phyloP scores from a whole-genome alignment of 2,113 vertebrate genomes.

The Dicerorhinus sumatrensis region DNA sequence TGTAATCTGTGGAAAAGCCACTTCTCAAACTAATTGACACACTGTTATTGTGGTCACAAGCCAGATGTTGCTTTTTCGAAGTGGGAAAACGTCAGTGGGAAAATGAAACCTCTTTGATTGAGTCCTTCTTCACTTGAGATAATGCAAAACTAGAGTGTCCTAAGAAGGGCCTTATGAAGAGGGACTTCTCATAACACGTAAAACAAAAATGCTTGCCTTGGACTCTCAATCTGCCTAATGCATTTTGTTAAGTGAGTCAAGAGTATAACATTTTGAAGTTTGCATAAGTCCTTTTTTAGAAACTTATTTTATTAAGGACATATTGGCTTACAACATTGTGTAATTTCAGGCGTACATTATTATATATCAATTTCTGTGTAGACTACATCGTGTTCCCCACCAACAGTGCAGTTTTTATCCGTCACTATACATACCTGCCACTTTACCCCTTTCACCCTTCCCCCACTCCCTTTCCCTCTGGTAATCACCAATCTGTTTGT shows the following conservation, averaged over 20 bases:
- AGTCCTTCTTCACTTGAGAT: not conserved
- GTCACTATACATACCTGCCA: too few relatives aligned
- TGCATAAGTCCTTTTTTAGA: not conserved
- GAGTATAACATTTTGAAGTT: not conserved
- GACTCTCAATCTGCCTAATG: not conserved
- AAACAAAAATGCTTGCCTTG: not conserved
- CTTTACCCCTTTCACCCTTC: too few relatives aligned
- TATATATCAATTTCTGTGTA: too few relatives aligned
- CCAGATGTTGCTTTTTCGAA: slow-evolving; percentile 25
- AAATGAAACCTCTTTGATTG: slow-evolving; percentile 13
- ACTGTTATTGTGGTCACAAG: not conserved
- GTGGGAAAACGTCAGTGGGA: not conserved
- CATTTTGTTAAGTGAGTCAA: slow-evolving; percentile 34
- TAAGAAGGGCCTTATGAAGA: not conserved
- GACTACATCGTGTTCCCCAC: too few relatives aligned
- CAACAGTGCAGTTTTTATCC: too few relatives aligned
- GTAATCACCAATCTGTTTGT: too few relatives aligned
- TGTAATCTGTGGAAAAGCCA: slow-evolving; percentile 12
- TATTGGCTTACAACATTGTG: too few relatives aligned
- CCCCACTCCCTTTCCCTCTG: too few relatives aligned
- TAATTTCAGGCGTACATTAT: too few relatives aligned
- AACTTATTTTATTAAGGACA: too few relatives aligned
- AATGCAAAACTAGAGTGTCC: not conserved
- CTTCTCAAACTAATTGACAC: slow-evolving; percentile 5
- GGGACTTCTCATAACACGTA: not conserved